These are phyloP conservation scores for Protomyctophum bolini DNA, from an alignment of 2,113 vertebrate species.

Conservation along the genomic window DNA sequence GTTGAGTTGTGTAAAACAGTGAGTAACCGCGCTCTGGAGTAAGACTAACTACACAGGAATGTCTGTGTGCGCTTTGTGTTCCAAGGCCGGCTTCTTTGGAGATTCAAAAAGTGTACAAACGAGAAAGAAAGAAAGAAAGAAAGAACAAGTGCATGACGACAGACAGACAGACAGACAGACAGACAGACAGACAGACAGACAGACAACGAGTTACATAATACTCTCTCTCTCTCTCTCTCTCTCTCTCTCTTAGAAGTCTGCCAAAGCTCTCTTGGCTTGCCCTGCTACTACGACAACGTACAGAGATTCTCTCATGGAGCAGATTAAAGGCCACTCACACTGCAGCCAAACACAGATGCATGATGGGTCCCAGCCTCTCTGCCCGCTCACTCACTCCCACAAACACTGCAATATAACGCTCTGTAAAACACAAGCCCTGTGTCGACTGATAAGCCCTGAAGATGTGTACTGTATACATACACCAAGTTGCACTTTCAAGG, in stretches of 20 bases:
- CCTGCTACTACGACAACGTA: constrained; percentile 40
- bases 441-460: too few species aligned
- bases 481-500: neutral
- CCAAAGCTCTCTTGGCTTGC: constrained; percentile 56
- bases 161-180: constrained; percentile 6
- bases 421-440: too few species aligned
- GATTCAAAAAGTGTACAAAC: neutral
- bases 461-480: neutral
- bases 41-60: constrained; percentile 27
- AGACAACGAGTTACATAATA: constrained; percentile 52
- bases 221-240: constrained; percentile 37
- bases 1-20: constrained; percentile 41
- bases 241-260: constrained; percentile 48
- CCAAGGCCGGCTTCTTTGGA: too few species aligned
- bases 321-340: constrained; percentile 49
- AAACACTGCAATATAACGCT: neutral
- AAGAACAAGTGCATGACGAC: constrained; percentile 5
- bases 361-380: constrained; percentile 32
- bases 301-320: constrained; percentile 62
- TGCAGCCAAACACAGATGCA: constrained; percentile 32
- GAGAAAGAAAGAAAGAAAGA: neutral
- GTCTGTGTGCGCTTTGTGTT: neutral
- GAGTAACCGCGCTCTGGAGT: constrained; percentile 43
- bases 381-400: constrained; percentile 6
- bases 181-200: neutral